phyloP scores from a whole-genome alignment of 2,113 vertebrate genomes.

The Murina feae region DNA sequence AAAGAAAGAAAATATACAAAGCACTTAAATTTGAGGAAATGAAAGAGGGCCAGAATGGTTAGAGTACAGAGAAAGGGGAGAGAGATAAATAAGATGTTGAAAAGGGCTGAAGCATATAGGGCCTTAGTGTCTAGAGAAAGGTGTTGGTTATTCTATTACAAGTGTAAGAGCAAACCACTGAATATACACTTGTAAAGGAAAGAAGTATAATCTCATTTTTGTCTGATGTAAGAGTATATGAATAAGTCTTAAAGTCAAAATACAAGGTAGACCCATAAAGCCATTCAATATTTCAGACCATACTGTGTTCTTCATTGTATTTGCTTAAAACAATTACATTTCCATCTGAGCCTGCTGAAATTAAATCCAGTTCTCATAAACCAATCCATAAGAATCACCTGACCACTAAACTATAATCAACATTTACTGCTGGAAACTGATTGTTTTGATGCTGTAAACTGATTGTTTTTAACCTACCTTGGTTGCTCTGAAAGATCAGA shows the following conservation, averaged over 20 bases:
- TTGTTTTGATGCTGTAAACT: no score
- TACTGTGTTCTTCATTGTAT: fast-evolving
- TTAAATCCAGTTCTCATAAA: not conserved
- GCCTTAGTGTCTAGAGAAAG: not conserved
- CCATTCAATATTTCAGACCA: not conserved
- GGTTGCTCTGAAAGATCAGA: no score
- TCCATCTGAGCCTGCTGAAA: not conserved
- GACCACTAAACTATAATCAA: not conserved
- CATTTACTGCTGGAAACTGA: no score
- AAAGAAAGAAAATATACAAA: not conserved
- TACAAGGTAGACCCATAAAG: not conserved
- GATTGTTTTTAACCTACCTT: no score
- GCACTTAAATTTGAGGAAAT: not conserved
- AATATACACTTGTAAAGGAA: not conserved
- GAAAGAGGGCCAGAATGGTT: not conserved
- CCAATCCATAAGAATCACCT: not conserved
- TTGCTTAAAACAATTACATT: not conserved
- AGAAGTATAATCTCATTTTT: not conserved
- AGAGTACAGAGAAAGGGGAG: not conserved
- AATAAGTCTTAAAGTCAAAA: not conserved
- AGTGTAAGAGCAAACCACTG: not conserved
- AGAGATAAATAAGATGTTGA: not conserved
- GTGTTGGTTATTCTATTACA: not conserved
- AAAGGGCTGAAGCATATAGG: not conserved
- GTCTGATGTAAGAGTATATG: not conserved